Evolutionary conservation across 2,113 vertebrate genomes (phyloP).

Genomic region (Prunella himalayana): DNA sequence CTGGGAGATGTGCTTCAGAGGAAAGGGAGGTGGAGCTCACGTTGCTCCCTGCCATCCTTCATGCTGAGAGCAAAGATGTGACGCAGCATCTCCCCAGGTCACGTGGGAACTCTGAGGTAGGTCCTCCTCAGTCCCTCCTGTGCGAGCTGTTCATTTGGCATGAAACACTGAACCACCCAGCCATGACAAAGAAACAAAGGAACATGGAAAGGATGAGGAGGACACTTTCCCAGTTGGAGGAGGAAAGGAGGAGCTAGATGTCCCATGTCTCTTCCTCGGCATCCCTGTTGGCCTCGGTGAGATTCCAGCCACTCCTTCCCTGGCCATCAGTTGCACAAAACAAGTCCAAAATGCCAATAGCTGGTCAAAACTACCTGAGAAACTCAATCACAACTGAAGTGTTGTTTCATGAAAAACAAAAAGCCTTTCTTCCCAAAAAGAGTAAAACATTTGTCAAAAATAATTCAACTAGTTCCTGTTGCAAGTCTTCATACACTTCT

Average conservation of each 20-base stretch:
- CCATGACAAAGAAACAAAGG: not conserved
- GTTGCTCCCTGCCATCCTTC: not conserved
- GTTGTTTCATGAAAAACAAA: not conserved
- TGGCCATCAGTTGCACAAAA: not conserved
- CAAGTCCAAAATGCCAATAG: not conserved
- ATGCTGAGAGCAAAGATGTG: not conserved
- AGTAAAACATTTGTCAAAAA: not conserved
- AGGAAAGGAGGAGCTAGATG: not conserved
- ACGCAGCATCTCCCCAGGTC: not conserved
- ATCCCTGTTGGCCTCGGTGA: not conserved
- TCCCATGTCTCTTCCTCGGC: not conserved
- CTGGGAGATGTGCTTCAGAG: not conserved
- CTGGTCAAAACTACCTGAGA: not conserved
- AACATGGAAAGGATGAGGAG: not conserved
- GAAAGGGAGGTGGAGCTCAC: not conserved
- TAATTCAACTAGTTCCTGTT: not conserved
- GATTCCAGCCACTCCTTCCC: not conserved
- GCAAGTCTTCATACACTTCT: not conserved
- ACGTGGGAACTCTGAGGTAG: constrained; percentile 14
- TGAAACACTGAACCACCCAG: not conserved
- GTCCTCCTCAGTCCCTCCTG: not conserved
- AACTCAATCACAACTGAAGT: not conserved
- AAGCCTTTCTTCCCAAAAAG: not conserved
- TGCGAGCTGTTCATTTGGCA: constrained; percentile 27
- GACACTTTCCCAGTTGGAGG: not conserved